Evolutionary conservation across 2,797 vertebrate genomes (phyloP).

Genomic region (Enteromius argenteus): DNA sequence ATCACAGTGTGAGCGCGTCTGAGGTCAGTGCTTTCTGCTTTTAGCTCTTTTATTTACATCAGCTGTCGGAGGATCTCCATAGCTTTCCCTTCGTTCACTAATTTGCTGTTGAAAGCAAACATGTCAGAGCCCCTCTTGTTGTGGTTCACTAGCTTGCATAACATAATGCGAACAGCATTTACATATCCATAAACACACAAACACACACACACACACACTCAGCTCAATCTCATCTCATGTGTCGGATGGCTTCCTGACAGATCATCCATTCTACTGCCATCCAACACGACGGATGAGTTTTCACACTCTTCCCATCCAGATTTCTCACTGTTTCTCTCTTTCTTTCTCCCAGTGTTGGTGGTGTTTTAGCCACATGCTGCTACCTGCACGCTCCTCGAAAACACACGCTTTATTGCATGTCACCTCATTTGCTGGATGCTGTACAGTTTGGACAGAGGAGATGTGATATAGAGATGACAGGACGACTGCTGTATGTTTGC

Average conservation of each 20-base stretch:
- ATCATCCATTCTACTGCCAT: conserved; percentile 62
- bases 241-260: conserved; percentile 61
- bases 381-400: not conserved
- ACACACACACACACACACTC: conserved; percentile 43
- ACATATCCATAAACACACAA: conserved; percentile 66
- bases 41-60: conserved; percentile 56
- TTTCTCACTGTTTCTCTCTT: conserved; percentile 39
- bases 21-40: conserved; percentile 57
- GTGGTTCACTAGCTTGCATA: conserved; percentile 70
- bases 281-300: conserved; percentile 59
- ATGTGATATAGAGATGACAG: conserved; percentile 14
- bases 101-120: conserved; percentile 73
- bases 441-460: conserved; percentile 4
- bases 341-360: conserved; percentile 29
- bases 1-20: conserved; percentile 52
- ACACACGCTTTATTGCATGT: conserved; percentile 21
- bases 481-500: not conserved
- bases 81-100: conserved; percentile 68
- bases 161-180: conserved; percentile 68
- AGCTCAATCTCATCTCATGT: conserved; percentile 57
- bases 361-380: conserved; percentile 40
- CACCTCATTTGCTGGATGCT: conserved; percentile 35
- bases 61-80: conserved; percentile 55
- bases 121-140: conserved; percentile 68
- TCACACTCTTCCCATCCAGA: conserved; percentile 42